phyloP scores from a whole-genome alignment of 2,888 invertebrate genomes.

The Lasioglossum morio region DNA sequence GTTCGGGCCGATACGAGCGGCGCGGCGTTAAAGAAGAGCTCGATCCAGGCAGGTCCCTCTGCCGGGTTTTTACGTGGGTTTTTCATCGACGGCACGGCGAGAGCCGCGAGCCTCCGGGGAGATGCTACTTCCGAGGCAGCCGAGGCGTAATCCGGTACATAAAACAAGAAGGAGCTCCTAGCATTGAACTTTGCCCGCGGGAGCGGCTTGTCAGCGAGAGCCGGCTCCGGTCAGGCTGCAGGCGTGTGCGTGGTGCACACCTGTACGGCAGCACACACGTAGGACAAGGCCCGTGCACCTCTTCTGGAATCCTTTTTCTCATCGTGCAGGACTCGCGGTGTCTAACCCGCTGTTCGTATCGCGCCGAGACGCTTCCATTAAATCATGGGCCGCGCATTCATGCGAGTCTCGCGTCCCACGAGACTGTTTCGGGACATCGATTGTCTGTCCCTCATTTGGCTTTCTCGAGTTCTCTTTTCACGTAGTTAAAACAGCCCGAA shows the following conservation, averaged over 20 bases:
- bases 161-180: conserved; percentile 66
- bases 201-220: conserved; percentile 65
- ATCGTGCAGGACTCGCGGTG: background rate
- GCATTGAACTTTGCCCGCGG: conserved; percentile 74
- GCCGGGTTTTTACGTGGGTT: conserved; percentile 31
- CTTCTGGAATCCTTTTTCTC: conserved; percentile 17
- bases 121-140: conserved; percentile 61
- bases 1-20: background rate
- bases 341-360: background rate
- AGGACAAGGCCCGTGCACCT: background rate
- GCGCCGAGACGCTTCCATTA: conserved; percentile 70
- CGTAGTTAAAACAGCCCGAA: no score
- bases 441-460: background rate
- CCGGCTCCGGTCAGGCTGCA: conserved; percentile 42
- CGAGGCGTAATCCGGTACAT: conserved; percentile 69
- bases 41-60: conserved; percentile 26
- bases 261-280: conserved; percentile 13
- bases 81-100: conserved; percentile 22
- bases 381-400: conserved; percentile 73
- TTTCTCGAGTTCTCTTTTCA: background rate
- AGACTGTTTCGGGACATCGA: background rate
- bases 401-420: conserved; percentile 63
- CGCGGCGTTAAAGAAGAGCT: conserved; percentile 42
- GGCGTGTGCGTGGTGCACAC: conserved; percentile 38
- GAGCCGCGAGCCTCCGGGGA: conserved; percentile 54